phyloP scores from a whole-genome alignment of 2,113 vertebrate genomes.

The Microcebus tavaratra region DNA sequence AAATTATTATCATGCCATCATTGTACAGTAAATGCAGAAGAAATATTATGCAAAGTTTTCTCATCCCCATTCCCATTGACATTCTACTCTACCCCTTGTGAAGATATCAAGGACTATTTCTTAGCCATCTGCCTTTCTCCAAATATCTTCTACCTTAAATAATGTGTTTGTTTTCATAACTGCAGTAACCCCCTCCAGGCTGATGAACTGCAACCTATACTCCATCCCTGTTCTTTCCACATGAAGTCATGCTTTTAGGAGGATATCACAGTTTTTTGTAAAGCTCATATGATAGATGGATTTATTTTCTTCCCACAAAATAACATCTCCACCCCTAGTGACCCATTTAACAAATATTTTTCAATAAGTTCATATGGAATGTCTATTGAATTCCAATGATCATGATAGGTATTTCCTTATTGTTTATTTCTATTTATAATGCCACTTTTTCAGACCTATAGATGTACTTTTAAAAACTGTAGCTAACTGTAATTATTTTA shows the following conservation, averaged over 20 bases:
- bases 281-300: neutral
- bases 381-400: neutral
- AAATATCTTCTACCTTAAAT: neutral
- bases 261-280: neutral
- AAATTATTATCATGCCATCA: neutral
- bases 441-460: too few relatives aligned
- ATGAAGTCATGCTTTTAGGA: neutral
- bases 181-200: neutral
- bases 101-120: neutral
- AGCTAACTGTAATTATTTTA: neutral
- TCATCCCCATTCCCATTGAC: too few relatives aligned
- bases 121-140: neutral
- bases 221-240: neutral
- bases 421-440: neutral
- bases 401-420: neutral
- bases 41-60: neutral
- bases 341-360: neutral
- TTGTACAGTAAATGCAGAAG: too few relatives aligned
- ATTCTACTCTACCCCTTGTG: neutral
- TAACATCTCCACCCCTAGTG: neutral
- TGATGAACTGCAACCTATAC: neutral
- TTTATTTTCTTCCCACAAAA: neutral
- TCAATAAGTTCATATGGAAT: neutral
- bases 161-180: neutral
- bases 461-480: neutral